A percentile compares a stretch with the other conserved stretches of the same genome.
Evolutionary conservation across 2,888 invertebrate species (phyloP).

Genomic region (Rosalia funebris): DNA sequence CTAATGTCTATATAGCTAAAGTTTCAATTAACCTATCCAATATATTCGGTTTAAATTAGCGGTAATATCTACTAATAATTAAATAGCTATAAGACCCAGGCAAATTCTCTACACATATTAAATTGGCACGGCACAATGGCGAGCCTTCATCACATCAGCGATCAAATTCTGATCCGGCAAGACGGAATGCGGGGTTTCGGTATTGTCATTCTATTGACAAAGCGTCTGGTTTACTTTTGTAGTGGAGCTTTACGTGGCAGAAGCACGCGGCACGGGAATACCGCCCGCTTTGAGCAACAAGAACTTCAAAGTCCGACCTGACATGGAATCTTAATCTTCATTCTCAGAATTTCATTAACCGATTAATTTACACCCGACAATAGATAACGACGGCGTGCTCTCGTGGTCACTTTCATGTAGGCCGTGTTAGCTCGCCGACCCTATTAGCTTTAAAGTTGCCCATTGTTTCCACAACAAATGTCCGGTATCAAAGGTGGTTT

Average conservation of each 20-base stretch:
- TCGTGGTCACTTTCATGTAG: slow-evolving; percentile 23
- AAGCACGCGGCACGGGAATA: slow-evolving; percentile 47
- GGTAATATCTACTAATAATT: slow-evolving; percentile 6
- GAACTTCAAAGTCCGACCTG: slow-evolving; percentile 53
- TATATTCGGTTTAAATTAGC: too few relatives aligned
- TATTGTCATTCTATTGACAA: slow-evolving; percentile 48
- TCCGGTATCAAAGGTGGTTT: slow-evolving; percentile 1
- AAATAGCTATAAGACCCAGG: slow-evolving; percentile 9
- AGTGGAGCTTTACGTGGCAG: slow-evolving; percentile 28
- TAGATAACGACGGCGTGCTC: slow-evolving; percentile 14
- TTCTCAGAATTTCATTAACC: slow-evolving; percentile 54
- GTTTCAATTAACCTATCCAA: too few relatives aligned
- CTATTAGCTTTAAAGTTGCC: slow-evolving; percentile 2
- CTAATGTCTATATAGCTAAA: too few relatives aligned
- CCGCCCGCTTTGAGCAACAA: slow-evolving; percentile 50
- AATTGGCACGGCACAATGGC: slow-evolving; percentile 9
- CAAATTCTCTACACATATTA: slow-evolving; percentile 22
- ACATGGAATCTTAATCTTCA: slow-evolving; percentile 54
- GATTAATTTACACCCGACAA: slow-evolving; percentile 25
- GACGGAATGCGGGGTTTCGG: slow-evolving; percentile 40
- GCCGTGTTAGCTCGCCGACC: not conserved
- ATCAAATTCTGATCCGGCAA: slow-evolving; percentile 39
- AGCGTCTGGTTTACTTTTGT: slow-evolving; percentile 37
- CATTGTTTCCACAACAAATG: slow-evolving; percentile 12
- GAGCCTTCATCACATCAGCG: slow-evolving; percentile 34